Evolutionary conservation across 2,113 vertebrate genomes (phyloP).

Genomic region (Brachypodius melanocephalos): DNA sequence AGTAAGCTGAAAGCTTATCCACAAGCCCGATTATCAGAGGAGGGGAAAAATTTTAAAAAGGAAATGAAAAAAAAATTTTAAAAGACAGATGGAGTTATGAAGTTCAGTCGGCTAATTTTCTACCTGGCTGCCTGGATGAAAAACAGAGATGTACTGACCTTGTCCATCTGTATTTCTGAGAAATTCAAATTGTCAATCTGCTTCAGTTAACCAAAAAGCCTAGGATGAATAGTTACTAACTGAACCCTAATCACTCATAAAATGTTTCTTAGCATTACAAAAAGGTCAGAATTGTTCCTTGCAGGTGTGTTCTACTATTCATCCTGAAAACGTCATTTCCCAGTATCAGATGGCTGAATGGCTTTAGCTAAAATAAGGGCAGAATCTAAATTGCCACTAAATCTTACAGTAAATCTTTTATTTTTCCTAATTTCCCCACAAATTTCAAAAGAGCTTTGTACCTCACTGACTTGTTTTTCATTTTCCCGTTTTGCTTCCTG

Average conservation of each 20-base stretch:
- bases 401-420: neutral
- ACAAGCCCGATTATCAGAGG: constrained; percentile 28
- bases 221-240: constrained; percentile 53
- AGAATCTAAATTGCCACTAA: neutral
- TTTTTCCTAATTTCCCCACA: neutral
- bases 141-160: constrained; percentile 57
- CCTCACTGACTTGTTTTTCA: neutral
- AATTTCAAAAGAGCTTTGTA: neutral
- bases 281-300: constrained; percentile 24
- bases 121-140: constrained; percentile 61
- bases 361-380: neutral
- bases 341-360: neutral
- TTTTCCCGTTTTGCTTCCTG: neutral
- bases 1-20: neutral
- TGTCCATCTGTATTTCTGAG: constrained; percentile 44
- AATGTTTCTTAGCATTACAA: constrained; percentile 14
- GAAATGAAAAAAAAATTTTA: neutral
- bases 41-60: neutral
- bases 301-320: neutral
- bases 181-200: constrained; percentile 53
- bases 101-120: constrained; percentile 69
- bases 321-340: constrained; percentile 23
- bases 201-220: constrained; percentile 51
- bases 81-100: constrained; percentile 15
- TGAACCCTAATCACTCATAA: constrained; percentile 60